Evolutionary conservation across 2,113 vertebrate species (phyloP).

Genomic region (Etheostoma cragini): DNA sequence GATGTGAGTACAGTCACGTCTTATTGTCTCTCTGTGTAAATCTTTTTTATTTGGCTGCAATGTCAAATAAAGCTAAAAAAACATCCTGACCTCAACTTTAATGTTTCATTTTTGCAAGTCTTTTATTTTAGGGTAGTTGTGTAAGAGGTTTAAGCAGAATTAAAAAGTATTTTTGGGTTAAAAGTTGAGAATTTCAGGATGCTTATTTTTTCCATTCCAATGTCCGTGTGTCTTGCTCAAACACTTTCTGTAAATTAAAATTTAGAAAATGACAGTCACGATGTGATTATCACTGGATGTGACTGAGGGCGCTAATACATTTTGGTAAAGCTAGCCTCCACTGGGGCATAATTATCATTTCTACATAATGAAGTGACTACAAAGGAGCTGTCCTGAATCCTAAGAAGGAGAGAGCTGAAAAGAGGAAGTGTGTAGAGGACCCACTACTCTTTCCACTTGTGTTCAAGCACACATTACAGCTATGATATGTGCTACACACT

Average conservation of each 20-base stretch:
- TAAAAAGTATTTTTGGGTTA: not conserved
- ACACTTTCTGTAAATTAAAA: slow-evolving; percentile 43
- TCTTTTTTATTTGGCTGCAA: slow-evolving; percentile 6
- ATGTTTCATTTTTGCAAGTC: slow-evolving; percentile 1
- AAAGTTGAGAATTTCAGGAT: slow-evolving; percentile 14
- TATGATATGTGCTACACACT: slow-evolving; percentile 10
- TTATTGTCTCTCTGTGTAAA: slow-evolving; percentile 13
- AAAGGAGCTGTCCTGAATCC: slow-evolving; percentile 73
- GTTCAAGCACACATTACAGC: slow-evolving; percentile 36
- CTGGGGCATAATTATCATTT: slow-evolving; percentile 77
- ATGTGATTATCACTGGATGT: slow-evolving; percentile 66
- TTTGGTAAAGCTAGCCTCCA: slow-evolving; percentile 64
- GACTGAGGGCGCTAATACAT: slow-evolving; percentile 65
- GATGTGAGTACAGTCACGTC: slow-evolving; percentile 10
- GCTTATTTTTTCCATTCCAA: slow-evolving; percentile 19
- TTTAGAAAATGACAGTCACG: slow-evolving; percentile 55
- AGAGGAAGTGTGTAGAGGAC: slow-evolving; percentile 37
- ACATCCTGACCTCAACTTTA: not conserved
- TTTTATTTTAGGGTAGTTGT: not conserved
- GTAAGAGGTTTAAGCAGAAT: not conserved
- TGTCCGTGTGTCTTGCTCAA: slow-evolving; percentile 25
- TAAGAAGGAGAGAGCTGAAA: slow-evolving; percentile 43
- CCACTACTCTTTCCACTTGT: slow-evolving; percentile 44
- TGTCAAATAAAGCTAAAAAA: slow-evolving; percentile 34
- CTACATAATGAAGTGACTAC: slow-evolving; percentile 76